phyloP scores from a whole-genome alignment of 2,797 vertebrate species.

The Urophycis tenuis region DNA sequence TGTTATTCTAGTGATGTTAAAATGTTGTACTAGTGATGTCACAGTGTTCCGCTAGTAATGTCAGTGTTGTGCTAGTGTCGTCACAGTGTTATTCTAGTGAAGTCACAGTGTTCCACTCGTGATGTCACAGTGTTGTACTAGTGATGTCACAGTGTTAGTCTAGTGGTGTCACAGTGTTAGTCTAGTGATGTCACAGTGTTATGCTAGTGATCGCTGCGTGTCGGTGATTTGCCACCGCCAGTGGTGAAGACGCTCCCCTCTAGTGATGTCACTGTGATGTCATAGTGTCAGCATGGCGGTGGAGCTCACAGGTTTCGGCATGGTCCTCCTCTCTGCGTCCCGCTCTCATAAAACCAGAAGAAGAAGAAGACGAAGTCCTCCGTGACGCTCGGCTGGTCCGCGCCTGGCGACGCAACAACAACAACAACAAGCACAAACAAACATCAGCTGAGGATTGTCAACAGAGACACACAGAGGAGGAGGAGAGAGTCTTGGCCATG shows the following conservation, averaged over 20 bases:
- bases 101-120: background rate
- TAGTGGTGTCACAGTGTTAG: too few species aligned
- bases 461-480: background rate
- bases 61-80: background rate
- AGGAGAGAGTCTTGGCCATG: background rate
- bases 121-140: too few species aligned
- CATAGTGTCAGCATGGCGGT: background rate
- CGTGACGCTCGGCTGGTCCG: background rate
- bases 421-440: background rate
- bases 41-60: background rate
- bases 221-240: background rate
- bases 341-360: background rate
- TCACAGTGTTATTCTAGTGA: background rate
- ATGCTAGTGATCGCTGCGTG: background rate
- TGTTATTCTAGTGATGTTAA: background rate
- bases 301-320: background rate
- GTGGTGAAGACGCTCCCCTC: background rate
- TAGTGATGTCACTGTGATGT: background rate
- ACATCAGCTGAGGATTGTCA: background rate
- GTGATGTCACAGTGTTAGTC: background rate
- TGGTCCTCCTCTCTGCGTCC: background rate
- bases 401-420: background rate
- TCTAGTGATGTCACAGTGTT: background rate
- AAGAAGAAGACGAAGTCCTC: background rate
- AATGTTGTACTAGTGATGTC: background rate